Evolutionary conservation across 2,888 invertebrate species (phyloP), one percentile per base, ranked within the genome.

Genomic region (Lasius fuliginosus): DNA sequence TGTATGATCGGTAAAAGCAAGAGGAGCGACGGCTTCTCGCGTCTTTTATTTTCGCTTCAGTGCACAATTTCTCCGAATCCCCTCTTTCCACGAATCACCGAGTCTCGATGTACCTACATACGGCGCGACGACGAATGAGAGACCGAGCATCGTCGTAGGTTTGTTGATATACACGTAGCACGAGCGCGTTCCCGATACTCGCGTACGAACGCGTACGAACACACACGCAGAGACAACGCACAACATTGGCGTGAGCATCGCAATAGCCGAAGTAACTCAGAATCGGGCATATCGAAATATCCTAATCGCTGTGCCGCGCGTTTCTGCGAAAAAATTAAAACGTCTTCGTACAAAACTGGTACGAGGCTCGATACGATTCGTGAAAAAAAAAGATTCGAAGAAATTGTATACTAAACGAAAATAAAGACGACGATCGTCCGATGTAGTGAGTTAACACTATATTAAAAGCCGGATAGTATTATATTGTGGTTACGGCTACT

Each of bases 81-180:
- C 46, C 60, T 49, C 74, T 46, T 81, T 49, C 79, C 60, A 18
- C 36, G 74, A 81, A 79, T 60, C 79, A 60, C 79, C 46, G 79
- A 60, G 71, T 23, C 79, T 60, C 58, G 58, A 60, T 12, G 46
- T 60, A 53, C 53, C 53, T 8, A 60, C 69, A 58, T 53, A 49
- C 46, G 30, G 23, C 27, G 36, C 36, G 46, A 58, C 56, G 65
- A 60, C 30, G 56, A 27, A n/a, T 27, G 77, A 76, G 40, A 60
- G 33, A 49, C 42, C 60, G 60, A 9, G 49, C 46, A 23, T 82
- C 68, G 62, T 79, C 71, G 40, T 46, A 58, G 58, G 89, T 90
- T 89, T 90, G 83, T 89, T 89, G 87, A 90, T 83, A 85, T 85
- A 68, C 60, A 9, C 56, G 46, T 81, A 68, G 82, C 77, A 18